Evolutionary conservation across 2,113 vertebrate genomes (phyloP).

Genomic region (Reinhardtius hippoglossoides): DNA sequence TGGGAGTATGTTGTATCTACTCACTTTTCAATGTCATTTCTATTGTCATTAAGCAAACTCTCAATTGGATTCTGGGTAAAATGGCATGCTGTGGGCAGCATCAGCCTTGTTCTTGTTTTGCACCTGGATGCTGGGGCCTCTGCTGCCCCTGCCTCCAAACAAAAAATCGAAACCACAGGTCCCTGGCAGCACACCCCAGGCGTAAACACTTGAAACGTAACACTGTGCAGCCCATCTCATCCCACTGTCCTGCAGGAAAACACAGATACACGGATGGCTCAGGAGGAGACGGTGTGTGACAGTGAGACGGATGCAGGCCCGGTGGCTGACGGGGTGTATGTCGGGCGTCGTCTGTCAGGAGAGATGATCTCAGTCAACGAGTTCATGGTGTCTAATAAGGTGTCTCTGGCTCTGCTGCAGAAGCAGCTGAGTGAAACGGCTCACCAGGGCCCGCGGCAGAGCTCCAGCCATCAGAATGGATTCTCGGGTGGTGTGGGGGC

Average conservation of each 20-base stretch:
- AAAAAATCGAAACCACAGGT: constrained; percentile 50
- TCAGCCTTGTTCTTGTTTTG: constrained; percentile 64
- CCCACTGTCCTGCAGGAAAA: constrained; percentile 52
- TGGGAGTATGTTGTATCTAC: constrained; percentile 86
- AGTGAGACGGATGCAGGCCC: constrained; percentile 80
- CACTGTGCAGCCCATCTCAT: constrained; percentile 75
- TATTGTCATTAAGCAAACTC: constrained; percentile 86
- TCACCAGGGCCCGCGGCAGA: constrained; percentile 80
- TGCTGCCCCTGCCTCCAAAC: constrained; percentile 72
- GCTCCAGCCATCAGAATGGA: constrained; percentile 78
- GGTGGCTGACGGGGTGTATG: constrained; percentile 63
- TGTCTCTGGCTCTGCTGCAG: constrained; percentile 84
- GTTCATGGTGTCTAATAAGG: constrained; percentile 82
- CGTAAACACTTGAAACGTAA: constrained; percentile 73
- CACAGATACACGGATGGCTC: constrained; percentile 76
- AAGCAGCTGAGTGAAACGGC: constrained; percentile 85
- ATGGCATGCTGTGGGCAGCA: constrained; percentile 65
- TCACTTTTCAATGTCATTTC: constrained; percentile 86
- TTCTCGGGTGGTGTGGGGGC: constrained; percentile 83
- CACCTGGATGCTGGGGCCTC: constrained; percentile 54
- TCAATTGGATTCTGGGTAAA: constrained; percentile 84
- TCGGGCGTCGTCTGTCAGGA: constrained; percentile 80
- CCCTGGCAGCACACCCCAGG: constrained; percentile 46
- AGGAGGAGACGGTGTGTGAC: constrained; percentile 82
- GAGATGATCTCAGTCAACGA: constrained; percentile 87